Percentiles rank a stretch among this genome's conserved stretches.
phyloP scores from a whole-genome alignment of 2,113 vertebrate genomes.

The Silurus glanis region DNA sequence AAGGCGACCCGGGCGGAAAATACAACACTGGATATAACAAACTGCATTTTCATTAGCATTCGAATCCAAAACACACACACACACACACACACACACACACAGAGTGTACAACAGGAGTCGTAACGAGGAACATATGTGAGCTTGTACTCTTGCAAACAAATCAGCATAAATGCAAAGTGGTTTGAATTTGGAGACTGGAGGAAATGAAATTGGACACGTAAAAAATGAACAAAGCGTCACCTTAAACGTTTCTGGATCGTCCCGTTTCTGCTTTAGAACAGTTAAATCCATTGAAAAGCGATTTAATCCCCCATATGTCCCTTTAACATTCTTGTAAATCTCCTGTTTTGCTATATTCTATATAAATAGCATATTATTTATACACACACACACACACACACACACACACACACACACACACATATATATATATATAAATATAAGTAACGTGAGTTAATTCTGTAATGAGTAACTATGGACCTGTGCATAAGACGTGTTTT shows the following conservation, averaged over 20 bases:
- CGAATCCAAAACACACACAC: neutral
- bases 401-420: too few relatives aligned
- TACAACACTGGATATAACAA: neutral
- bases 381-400: too few relatives aligned
- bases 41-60: conserved; percentile 14
- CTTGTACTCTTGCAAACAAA: neutral
- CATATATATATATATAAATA: too few relatives aligned
- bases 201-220: neutral
- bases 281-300: neutral
- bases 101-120: neutral
- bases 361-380: too few relatives aligned
- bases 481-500: too few relatives aligned
- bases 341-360: too few relatives aligned
- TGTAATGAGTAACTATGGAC: too few relatives aligned
- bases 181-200: neutral
- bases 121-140: conserved; percentile 3
- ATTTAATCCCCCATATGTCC: neutral
- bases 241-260: neutral
- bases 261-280: neutral
- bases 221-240: neutral
- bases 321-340: too few relatives aligned
- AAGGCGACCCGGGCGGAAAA: neutral
- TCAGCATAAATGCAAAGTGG: neutral
- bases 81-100: neutral
- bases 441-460: too few relatives aligned